Base-by-base conservation (phyloP, 2,888 invertebrate species). In the Catocala nupta region DNA sequence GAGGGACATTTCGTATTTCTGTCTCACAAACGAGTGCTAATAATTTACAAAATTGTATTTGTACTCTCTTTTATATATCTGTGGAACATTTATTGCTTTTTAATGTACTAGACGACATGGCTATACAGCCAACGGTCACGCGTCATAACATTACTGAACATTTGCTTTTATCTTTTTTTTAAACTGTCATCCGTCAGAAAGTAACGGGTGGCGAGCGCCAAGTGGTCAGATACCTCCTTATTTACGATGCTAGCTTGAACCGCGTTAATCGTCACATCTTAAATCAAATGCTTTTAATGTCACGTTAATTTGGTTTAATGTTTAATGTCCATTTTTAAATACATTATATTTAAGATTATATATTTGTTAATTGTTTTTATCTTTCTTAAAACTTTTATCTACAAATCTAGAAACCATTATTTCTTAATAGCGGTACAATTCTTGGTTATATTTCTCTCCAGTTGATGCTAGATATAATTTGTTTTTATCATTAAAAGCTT, bases 81-180 rank as follows among this genome's bases (percentile, higher is more conserved):
- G 70, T 76, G 59, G 79, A 85, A 86, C 84, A 80, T 89, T 90
- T 89, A 90, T 89, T 65, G 85, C 82, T 87, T 88, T 89, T 90
- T 90, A 91, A 91, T 89, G 88, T 84, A 84, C 72, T 82, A 84
- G 86, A 81, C 82, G 89, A 90, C 89, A 89, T 81, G 85, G 73
- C 83, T 78, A 75, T 84, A 81, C 81, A 82, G 82, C 80, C 81
- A 79, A 73, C 78, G 76, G 85, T 82, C 84, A 85, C 88, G 83
- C 86, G 84, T 86, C 86, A 87, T 87, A 88, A 85, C 84, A 77
- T 68, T 71, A 73, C 74, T 66, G 72, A 80, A 82, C 80, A 71
- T 75, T 80, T 71, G 75, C 86, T 89, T 90, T 89, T 83, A 87
- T 87, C 86, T 90, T 89, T 87, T 85, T 86, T 86, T 74, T 82